phyloP scores from a whole-genome alignment of 2,797 vertebrate genomes.

The Agapornis canus region DNA sequence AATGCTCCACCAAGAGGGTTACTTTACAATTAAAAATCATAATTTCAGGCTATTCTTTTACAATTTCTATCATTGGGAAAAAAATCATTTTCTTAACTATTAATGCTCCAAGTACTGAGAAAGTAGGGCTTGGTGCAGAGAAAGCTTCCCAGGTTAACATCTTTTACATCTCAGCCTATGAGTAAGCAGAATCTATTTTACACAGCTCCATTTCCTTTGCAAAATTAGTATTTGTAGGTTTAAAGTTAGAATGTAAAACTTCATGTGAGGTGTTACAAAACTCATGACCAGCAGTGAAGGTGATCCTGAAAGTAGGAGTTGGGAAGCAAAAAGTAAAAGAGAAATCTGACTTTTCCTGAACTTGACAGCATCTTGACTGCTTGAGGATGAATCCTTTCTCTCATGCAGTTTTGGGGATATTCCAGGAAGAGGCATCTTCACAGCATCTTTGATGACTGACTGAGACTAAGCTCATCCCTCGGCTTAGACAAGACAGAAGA shows the following conservation, averaged over 20 bases:
- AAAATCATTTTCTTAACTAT: accelerated
- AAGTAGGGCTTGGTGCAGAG: background rate
- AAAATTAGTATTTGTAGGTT: background rate
- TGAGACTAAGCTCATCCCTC: background rate
- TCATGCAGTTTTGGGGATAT: background rate
- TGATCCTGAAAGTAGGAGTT: background rate
- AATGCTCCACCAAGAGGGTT: background rate
- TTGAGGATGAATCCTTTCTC: background rate
- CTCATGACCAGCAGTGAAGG: accelerated
- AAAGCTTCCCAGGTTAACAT: background rate
- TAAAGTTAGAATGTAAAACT: background rate
- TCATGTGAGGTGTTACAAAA: accelerated
- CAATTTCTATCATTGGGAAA: background rate
- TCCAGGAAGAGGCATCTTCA: background rate
- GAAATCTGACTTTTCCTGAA: background rate
- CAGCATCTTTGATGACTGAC: background rate
- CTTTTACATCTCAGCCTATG: background rate
- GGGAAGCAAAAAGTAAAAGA: background rate
- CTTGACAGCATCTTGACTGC: background rate
- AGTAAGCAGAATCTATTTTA: background rate
- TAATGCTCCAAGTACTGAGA: background rate
- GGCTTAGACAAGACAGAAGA: background rate
- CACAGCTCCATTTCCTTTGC: background rate
- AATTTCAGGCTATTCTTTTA: background rate
- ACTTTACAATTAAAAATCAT: background rate